A percentile compares a stretch with the other conserved stretches of the same genome.
Conservation (phyloP, 2,888 invertebrate species). For the Phytoseiulus persimilis region DNA sequence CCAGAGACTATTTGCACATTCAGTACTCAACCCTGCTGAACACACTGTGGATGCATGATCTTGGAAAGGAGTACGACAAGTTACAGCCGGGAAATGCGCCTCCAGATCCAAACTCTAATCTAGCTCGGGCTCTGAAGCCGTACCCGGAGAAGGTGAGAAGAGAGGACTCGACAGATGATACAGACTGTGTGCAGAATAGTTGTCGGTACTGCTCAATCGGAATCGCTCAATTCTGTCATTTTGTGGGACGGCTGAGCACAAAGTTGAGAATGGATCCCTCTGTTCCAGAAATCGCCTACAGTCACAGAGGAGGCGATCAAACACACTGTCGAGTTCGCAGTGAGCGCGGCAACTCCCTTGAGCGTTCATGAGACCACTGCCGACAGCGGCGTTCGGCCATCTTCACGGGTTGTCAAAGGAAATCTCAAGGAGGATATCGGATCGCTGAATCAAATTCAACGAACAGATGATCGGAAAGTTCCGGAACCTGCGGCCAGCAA, state of each 20-base stretch:
- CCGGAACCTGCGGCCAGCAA: no score
- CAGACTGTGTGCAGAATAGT: no score
- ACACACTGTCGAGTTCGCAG: background rate
- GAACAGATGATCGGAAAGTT: no score
- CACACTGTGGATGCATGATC: background rate
- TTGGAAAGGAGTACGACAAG: background rate
- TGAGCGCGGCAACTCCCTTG: background rate
- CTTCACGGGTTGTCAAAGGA: background rate
- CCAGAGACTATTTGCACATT: background rate
- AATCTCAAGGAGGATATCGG: no score
- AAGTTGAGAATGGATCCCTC: background rate
- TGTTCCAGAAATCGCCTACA: background rate
- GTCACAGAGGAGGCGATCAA: background rate
- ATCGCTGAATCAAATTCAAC: no score
- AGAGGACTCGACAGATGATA: no score
- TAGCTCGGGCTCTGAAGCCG: background rate
- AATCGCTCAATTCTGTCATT: background rate
- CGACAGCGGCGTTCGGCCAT: background rate
- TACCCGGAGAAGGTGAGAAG: background rate
- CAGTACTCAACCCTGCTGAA: background rate
- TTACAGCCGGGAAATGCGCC: background rate
- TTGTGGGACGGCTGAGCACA: background rate
- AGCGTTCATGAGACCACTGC: background rate
- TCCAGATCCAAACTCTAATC: no score
- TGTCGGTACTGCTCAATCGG: no score